These are phyloP conservation scores for Cervus canadensis DNA, from an alignment of 2,113 vertebrate species.

Conservation along the genomic window DNA sequence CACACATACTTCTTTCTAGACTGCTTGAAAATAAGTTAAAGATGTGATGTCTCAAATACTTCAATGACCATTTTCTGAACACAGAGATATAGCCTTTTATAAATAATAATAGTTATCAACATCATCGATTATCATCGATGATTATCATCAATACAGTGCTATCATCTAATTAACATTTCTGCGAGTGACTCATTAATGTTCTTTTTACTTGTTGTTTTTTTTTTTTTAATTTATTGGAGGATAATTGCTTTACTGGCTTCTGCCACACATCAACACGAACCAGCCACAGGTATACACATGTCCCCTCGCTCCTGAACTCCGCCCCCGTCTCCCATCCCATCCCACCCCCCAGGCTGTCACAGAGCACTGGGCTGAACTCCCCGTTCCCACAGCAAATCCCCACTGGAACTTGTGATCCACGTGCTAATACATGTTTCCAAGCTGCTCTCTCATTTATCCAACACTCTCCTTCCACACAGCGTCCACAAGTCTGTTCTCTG, in stretches of 20 bases:
- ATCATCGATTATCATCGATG: background rate
- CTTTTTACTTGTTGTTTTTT: background rate
- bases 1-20: background rate
- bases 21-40: background rate
- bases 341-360: background rate
- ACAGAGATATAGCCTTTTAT: background rate
- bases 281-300: accelerated
- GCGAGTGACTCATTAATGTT: background rate
- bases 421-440: accelerated
- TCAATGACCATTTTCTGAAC: background rate
- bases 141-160: background rate
- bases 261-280: background rate
- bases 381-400: background rate
- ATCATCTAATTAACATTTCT: background rate
- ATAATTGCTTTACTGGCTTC: background rate
- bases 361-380: background rate
- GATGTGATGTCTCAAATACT: background rate
- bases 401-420: accelerated
- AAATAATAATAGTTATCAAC: background rate
- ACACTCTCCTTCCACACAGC: background rate
- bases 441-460: background rate
- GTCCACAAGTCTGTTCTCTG: background rate
- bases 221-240: background rate
- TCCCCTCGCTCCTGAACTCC: background rate
- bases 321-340: background rate